Base-by-base conservation (phyloP, 2,888 invertebrate genomes). In the Drosophila recens region DNA sequence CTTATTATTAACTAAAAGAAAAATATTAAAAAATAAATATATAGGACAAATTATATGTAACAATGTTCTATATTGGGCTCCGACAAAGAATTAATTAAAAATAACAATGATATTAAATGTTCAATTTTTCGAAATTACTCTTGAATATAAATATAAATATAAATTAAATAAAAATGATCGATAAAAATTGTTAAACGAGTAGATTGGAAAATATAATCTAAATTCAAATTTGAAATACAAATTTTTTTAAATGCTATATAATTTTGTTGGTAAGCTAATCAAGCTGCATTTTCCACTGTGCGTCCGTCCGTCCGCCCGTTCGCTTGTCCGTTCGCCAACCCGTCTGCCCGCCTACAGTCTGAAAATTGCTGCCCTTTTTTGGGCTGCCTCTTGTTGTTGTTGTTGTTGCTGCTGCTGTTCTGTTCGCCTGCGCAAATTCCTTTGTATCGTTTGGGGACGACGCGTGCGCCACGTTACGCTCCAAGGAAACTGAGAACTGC, bases 401-500 rank as follows among this genome's bases (percentile, higher is more conserved):
- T 52, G 20, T 27, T 34, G 23, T 23, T 27, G 69, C 61, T 53
- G 66, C 52, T 61, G 75, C 57, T 63, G 78, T 27, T 27, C 54
- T 56, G 72, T 57, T 54, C 62, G 83, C 64, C 76, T 86, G 70
- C 83, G 61, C 83, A 59, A 61, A 71, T 72, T 79, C 71, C 67
- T 65, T n/a, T n/a, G 38, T 46, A 33, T 33, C 59, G 53, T 51
- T 69, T 40, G 67, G 45, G 42, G 23, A 53, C 69, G 74, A 68
- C 87, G 89, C 83, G 79, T 89, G 83, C 87, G 79, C 75, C 68
- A 77, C 79, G 87, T 87, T 78, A 72, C 81, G 87, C 81, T 83
- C 51, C 45, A 65, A 56, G 66, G 73, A 27, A 42, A 23, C 43
- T 27, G n/a, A 5, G n/a, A 15, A 48, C 15, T 30, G 30, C 2